A percentile compares a stretch with the other conserved stretches of the same genome.
These are phyloP conservation scores for Microcaecilia unicolor DNA, from an alignment of 2,797 vertebrate genomes.

Conservation along the genomic window DNA sequence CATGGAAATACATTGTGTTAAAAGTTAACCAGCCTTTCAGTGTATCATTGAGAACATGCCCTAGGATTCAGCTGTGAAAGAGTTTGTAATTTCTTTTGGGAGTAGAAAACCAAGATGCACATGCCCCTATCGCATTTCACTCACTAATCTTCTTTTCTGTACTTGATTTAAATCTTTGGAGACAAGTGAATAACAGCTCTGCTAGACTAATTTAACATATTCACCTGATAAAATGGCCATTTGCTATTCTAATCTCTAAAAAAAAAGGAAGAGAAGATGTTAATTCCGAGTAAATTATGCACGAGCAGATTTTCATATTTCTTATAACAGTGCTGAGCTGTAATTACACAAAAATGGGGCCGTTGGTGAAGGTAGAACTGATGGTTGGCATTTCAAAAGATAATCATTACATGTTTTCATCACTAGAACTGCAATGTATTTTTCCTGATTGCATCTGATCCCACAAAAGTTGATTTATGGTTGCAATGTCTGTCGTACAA, in stretches of 20 bases:
- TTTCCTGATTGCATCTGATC: conserved; percentile 16
- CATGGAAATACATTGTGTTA: not conserved
- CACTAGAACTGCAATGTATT: not conserved
- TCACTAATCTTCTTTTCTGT: not conserved
- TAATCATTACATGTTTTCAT: not conserved
- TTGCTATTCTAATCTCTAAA: conserved; percentile 9
- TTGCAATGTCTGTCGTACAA: conserved; percentile 9
- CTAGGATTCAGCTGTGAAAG: not conserved
- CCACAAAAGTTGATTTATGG: not conserved
- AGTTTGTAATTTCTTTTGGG: not conserved
- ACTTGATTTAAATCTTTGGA: conserved; percentile 4
- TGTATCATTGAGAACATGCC: not conserved
- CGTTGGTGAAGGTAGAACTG: conserved; percentile 1
- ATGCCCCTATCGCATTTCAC: not conserved
- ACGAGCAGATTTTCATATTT: not conserved
- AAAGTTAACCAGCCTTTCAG: conserved; percentile 1
- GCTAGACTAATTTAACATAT: conserved; percentile 9
- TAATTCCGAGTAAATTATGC: conserved; percentile 7
- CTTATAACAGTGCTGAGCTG: conserved; percentile 8
- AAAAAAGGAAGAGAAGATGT: conserved; percentile 4
- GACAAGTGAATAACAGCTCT: conserved; percentile 6
- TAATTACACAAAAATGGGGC: conserved; percentile 6
- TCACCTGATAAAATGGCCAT: not conserved
- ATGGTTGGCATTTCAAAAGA: conserved; percentile 16
- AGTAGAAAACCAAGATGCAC: not conserved